Base-by-base conservation (phyloP, 2,888 invertebrate species). In the Sycophila texana region DNA sequence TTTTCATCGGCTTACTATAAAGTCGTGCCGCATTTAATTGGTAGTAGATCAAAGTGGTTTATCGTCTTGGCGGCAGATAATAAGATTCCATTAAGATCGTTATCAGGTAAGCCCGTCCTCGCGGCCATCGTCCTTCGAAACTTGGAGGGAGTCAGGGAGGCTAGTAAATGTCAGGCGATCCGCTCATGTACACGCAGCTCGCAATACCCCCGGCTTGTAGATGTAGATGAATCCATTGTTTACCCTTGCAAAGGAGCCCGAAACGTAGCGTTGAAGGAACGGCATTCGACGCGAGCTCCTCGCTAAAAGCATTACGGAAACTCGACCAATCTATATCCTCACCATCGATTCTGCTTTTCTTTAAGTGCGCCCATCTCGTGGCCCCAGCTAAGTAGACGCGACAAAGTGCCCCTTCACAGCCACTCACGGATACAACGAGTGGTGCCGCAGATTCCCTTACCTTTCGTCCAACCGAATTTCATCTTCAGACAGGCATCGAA, bases 221-320 rank as follows among this genome's bases (percentile, higher is more conserved):
- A 87, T 87, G 86, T 85, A 87, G 85, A 86, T 85, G 84, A 83
- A 85, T 78, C 82, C 83, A 84, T 87, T 88, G 87, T 87, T 87
- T 87, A 84, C 61, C 51, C 67, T 67, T 55, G 63, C 39, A 63
- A 63, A 39, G 39, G 12, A 63, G 39, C 30, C 39, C n/a, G 39
- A 16, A 18, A 63, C 30, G 30, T 63, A 61, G 61, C 10, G 4
- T 22, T 4, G 13, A 26, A 30, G 47, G 14, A 63, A 49, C 26
- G 22, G 70, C 20, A 47, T 18, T 39, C 63, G 47, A 39, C 18
- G 70, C 63, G 26, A 51, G 60, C 63, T 76, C 14, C 26, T 7
- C 12, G 47, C 67, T 80, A 72, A 80, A 80, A 76, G 79, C 79
- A 72, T 75, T 66, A 26, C 47, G 55, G 68, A 73, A 71, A 66